phyloP scores from a whole-genome alignment of 2,888 invertebrate genomes.

The Papilio demoleus region DNA sequence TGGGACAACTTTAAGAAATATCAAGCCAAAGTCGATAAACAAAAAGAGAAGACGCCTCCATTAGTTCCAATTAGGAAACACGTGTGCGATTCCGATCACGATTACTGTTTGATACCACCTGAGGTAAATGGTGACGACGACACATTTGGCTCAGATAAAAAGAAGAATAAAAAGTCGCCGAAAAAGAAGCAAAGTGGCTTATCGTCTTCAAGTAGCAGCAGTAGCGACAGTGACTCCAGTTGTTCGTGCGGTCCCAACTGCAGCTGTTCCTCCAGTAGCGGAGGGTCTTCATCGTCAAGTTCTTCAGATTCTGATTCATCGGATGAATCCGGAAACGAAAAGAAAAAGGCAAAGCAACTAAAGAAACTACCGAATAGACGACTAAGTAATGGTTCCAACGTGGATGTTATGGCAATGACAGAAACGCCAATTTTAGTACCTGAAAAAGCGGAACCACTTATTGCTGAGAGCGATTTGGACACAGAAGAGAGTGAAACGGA shows the following conservation, averaged over 20 bases:
- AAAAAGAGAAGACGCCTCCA: slow-evolving; percentile 74
- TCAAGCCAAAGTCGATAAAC: slow-evolving; percentile 87
- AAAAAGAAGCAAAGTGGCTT: slow-evolving; percentile 78
- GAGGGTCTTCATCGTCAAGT: slow-evolving; percentile 87
- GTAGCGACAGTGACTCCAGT: slow-evolving; percentile 89
- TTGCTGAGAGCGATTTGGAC: slow-evolving; percentile 92
- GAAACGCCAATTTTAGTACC: slow-evolving; percentile 75
- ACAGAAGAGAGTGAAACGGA: slow-evolving; percentile 94
- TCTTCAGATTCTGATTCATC: slow-evolving; percentile 79
- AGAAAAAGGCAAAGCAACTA: slow-evolving; percentile 72
- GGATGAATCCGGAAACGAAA: slow-evolving; percentile 69
- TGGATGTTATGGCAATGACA: slow-evolving; percentile 80
- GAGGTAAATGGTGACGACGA: slow-evolving; percentile 78
- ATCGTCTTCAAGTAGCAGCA: slow-evolving; percentile 90
- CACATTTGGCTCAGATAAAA: slow-evolving; percentile 66
- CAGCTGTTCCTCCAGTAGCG: slow-evolving; percentile 89
- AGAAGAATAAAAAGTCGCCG: slow-evolving; percentile 79
- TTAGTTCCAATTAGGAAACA: slow-evolving; percentile 80
- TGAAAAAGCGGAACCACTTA: slow-evolving; percentile 83
- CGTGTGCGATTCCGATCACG: slow-evolving; percentile 88
- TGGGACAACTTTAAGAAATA: slow-evolving; percentile 91
- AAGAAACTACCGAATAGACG: slow-evolving; percentile 71
- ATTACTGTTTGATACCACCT: slow-evolving; percentile 86
- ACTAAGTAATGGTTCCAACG: slow-evolving; percentile 78
- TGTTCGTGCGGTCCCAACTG: slow-evolving; percentile 94